Evolutionary conservation across 2,888 invertebrate species (phyloP), one percentile per base, ranked within the genome.

Genomic region (Euplexia lucipara): DNA sequence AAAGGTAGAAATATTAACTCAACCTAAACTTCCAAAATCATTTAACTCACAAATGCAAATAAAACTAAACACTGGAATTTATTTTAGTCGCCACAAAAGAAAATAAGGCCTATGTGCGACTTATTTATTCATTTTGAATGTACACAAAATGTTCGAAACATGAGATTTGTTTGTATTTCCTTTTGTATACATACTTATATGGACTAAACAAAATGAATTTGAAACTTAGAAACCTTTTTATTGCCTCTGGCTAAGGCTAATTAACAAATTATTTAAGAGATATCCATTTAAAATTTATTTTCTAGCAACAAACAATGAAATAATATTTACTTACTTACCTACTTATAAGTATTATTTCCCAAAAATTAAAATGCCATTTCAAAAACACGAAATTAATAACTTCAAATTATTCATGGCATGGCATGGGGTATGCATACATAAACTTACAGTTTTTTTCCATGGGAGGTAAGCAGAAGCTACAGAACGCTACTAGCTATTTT

Each of bases 151-250:
- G n/a, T 49, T 32, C 8, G 20, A 22, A 60, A 32, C 16, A 32
- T 16, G 37, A 16, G 16, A 6, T 16, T 62, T 41, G 9, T 51
- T 63, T 32, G 58, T 60, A 42, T 18, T 32, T 22, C 44, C 56
- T 66, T 44, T 45, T 54, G 44, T 66, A 39, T 20, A 22, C 26
- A 4, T 47, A 26, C 16, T 30, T 44, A 53, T 35, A 49, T 26
- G 48, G 54, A 12, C 18, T 6, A 54, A 64, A 54, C 32, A 64
- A 63, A 54, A 37, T 7, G 18, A 37, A 45, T 64, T 35, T 35
- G 35, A 64, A 63, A 53, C 14, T 53, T 26, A 6, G 30, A 53
- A 53, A 53, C 65, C 53, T 35, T 52, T 65, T 18, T 12, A 22
- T 45, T 45, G 44, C 32, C 45, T 56, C 37, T 10, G 12, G 22